Percentiles rank a stretch among this genome's conserved stretches.
Evolutionary conservation across 2,888 invertebrate species (phyloP).

Genomic region (Synanthedon andrenaeformis): DNA sequence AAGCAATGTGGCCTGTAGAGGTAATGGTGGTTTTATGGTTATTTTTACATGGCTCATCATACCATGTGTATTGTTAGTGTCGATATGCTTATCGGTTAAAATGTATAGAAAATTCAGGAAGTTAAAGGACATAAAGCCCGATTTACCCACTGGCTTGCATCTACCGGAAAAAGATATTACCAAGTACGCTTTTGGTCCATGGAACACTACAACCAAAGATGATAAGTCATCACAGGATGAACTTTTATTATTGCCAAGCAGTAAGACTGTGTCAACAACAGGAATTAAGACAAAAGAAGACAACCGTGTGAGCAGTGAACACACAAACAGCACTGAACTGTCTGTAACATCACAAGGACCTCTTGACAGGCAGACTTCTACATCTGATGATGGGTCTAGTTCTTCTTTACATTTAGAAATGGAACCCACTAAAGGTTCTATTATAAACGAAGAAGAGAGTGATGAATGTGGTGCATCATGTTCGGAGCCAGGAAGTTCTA

Average conservation of each 20-base stretch:
- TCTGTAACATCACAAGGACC: conserved; percentile 47
- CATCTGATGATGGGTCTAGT: conserved; percentile 53
- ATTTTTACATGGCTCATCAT: conserved; percentile 19
- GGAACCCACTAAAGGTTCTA: conserved; percentile 31
- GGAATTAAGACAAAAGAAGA: conserved; percentile 45
- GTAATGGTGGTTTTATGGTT: conserved; percentile 37
- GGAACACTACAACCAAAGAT: conserved; percentile 52
- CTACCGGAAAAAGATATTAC: conserved; percentile 55
- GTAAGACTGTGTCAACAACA: conserved; percentile 35
- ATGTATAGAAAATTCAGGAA: conserved; percentile 71
- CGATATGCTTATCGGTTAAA: conserved; percentile 54
- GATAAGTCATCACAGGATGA: conserved; percentile 62
- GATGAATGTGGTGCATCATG: conserved; percentile 23
- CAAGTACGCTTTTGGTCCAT: conserved; percentile 48
- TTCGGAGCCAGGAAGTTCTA: conserved; percentile 37
- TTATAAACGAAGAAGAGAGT: conserved; percentile 21
- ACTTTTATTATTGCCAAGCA: conserved; percentile 51
- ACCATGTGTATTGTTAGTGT: conserved; percentile 18
- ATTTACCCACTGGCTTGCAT: conserved; percentile 74
- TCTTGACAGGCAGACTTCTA: conserved; percentile 47
- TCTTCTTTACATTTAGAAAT: conserved; percentile 49
- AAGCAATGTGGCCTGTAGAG: conserved; percentile 36
- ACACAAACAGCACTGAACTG: conserved; percentile 60
- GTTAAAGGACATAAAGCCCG: conserved; percentile 77
- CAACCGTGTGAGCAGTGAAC: conserved; percentile 53